Conservation (phyloP, 2,888 invertebrate species). For the Arrhopalites spinosus region DNA sequence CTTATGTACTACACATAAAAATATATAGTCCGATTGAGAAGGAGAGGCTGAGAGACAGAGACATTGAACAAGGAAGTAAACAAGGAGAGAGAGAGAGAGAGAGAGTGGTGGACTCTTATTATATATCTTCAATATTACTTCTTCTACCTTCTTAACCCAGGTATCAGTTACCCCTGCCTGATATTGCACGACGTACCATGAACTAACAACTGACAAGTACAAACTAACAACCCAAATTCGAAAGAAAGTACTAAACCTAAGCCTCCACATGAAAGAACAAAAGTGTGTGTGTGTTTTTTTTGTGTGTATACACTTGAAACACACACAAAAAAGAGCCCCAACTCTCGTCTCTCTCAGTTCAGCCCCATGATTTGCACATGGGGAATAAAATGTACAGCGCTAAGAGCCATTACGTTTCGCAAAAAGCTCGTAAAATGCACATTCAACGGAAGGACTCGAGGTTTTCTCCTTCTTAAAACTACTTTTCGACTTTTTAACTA, state of each 20-base stretch:
- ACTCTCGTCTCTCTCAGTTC: conserved; percentile 11
- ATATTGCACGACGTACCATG: background rate
- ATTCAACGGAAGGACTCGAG: conserved; percentile 38
- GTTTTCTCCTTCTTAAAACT: conserved; percentile 26
- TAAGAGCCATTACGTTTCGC: conserved; percentile 55
- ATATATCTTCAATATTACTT: too few species aligned
- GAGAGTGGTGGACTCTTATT: too few species aligned
- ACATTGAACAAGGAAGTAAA: conserved; percentile 9
- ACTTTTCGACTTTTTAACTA: conserved; percentile 38
- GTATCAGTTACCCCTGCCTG: too few species aligned
- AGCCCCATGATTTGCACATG: conserved; percentile 52
- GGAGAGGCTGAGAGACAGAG: too few species aligned
- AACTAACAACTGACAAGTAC: conserved; percentile 6
- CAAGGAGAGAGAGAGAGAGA: background rate
- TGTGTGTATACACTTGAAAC: background rate
- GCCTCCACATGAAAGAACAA: conserved; percentile 13
- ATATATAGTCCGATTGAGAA: background rate
- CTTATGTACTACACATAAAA: conserved; percentile 5
- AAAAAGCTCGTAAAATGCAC: conserved; percentile 53
- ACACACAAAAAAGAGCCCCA: background rate
- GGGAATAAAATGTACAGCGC: conserved; percentile 54
- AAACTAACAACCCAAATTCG: background rate
- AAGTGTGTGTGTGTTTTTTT: conserved; percentile 26
- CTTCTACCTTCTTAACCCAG: background rate
- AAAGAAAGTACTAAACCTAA: too few species aligned